Evolutionary conservation across 2,797 vertebrate genomes (phyloP), one percentile per base, ranked within the genome.

Genomic region (Enteromius thamalakanensis): DNA sequence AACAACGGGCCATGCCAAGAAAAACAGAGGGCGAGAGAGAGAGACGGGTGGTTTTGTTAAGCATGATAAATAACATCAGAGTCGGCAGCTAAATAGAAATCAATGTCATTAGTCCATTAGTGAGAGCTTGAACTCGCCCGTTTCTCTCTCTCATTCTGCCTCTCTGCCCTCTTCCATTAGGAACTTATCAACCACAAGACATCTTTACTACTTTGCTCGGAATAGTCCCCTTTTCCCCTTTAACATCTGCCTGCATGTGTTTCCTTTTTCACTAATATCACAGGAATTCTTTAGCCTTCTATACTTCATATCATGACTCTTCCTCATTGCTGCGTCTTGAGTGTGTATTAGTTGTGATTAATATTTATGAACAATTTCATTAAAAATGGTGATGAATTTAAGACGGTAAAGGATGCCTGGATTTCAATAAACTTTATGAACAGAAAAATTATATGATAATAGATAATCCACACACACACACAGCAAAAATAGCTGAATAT

Each of bases 61-160:
- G 93, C 90, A 91, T 92, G 91, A 94, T 94, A 94, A 95, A 94
- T 94, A 95, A 94, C 94, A 94, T 94, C 94, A 94, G 94, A 93
- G 92, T 91, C 87, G 86, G 90, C 89, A 89, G 91, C 92, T 95
- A 94, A 95, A 94, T 95, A 92, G 92, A 94, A 94, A 95, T 95
- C 95, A 94, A 94, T 95, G 92, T 91, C 93, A 94, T 95, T 94
- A 94, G 91, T 92, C 91, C 93, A 94, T 95, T 95, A 95, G 90
- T 87, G 92, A 91, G 90, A 87, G 90, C 91, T 91, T 93, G 93
- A 92, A 92, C 92, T 93, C 89, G 68, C 86, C 80, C 82, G 40
- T 37, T 76, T 76, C 53, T 81, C 53, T 77, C 79, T 81, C 37
- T 83, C 62, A 80, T 51, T 49, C 77, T 89, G 84, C 88, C 83